Evolutionary conservation across 1,140 invertebrate genomes (phyloP), one percentile per base, ranked within the genome.

Genomic region (Globodera ellingtonae): DNA sequence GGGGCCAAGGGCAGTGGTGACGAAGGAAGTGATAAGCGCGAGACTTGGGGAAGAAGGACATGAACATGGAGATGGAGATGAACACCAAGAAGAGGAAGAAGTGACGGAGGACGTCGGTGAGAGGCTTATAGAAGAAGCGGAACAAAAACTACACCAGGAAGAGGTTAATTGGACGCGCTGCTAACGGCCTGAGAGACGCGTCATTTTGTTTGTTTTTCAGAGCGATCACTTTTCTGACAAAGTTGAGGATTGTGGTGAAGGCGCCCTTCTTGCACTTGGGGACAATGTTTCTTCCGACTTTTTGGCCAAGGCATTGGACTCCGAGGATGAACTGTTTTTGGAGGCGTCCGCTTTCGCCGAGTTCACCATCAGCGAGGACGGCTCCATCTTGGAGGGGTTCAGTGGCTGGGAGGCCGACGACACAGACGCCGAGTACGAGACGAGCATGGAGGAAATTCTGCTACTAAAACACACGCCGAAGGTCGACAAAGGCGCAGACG

Each of bases 391-490:
- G 65, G 65, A 75, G 18, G 74, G 44, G 65, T n/a, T 18, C 6
- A 24, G 52, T 10, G 65, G 47, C 21, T 18, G 46, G 18, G 44
- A 50, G 35, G 56, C 72, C 7, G 72, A 72, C 48, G 72, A 75
- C 35, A 46, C 56, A 10, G 74, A 75, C 65, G 74, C 56, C 8
- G 74, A 75, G 46, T 75, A 75, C 65, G 74, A 75, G 65, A 75
- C 74, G 18, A 75, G 74, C 65, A 50, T 75, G 10, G 74, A 75
- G 65, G 75, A 62, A 65, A 76, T 76, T 9, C 44, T 76, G 62
- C 56, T 56, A 35, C 47, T 76, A 24, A 52, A 48, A 35, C 62
- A 44, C 15, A 15, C 35, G 62, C 13, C 62, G 46, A 24, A 46
- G 52, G 75, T 35, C 18, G 62, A 24, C 24, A 35, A 67, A 8